Base-by-base conservation (phyloP, 2,113 vertebrate species). In the Argyrosomus japonicus region DNA sequence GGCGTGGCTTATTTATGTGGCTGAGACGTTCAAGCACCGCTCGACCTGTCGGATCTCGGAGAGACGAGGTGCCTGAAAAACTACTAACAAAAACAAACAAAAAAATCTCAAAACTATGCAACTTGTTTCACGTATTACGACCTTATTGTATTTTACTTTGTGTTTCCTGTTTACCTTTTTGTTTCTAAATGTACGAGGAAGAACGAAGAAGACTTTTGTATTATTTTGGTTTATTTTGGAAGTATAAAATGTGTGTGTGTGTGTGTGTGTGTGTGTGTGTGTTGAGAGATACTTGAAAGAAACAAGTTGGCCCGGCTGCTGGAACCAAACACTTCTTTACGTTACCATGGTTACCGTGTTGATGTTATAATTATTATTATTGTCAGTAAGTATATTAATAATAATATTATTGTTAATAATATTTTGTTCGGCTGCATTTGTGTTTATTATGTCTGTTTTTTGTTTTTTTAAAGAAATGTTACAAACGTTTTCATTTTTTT, bases 271-370 rank as follows among this genome's bases (percentile, higher is more conserved):
- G 71, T 68, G 81, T 75, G 72, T 89, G 83, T 58, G 79, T 86
- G 88, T 84, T 95, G 96, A 97, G 95, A 97, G 97, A 98, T 98
- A 99, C 98, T 99, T 99, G 98, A 99, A 99, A 96, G 97, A 97
- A 97, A 97, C 92, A 96, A 96, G 97, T 99, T 98, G 96, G 97
- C 97, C 94, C 94, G 95, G 96, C 95, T 99, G 97, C 96, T 98
- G 97, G 97, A 97, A 96, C 96, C 97, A 98, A 99, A 98, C 97
- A 96, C 96, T 97, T 98, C 96, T 98, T 96, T 97, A 91, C 82
- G 88, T 92, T 93, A 78, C 84, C 96, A 89, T 93, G 87, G 85
- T 91, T 86, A 93, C 86, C 86, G 69, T 90, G 89, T 91, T 86
- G 96, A 83, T 89, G 87, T 88, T 90, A 57, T 89, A 79, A 89